Evolutionary conservation across 1,140 invertebrate genomes (phyloP).

Genomic region (Matsumurasca onukii): DNA sequence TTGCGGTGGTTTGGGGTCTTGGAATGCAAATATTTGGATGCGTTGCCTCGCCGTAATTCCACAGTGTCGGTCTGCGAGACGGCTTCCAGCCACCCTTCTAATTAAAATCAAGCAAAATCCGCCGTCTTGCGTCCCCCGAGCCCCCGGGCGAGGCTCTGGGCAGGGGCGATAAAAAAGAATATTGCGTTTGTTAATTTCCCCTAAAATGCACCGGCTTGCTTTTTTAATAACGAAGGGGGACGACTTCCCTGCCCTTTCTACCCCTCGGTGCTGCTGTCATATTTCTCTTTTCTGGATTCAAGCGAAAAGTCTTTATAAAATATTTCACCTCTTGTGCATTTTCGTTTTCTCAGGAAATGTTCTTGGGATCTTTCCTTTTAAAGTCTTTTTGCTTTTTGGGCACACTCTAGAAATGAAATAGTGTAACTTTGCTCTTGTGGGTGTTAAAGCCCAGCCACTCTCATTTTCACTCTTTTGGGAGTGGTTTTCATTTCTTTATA

Average conservation of each 20-base stretch:
- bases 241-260: conserved; percentile 12
- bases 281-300: no score
- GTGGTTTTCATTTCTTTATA: no score
- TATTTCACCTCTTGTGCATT: no score
- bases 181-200: conserved; percentile 27
- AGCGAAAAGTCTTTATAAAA: no score
- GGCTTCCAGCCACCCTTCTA: conserved; percentile 3
- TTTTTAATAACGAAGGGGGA: conserved; percentile 20
- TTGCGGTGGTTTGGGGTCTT: neutral
- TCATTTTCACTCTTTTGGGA: no score
- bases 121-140: neutral
- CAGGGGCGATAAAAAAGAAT: conserved; percentile 24
- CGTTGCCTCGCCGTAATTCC: neutral
- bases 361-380: no score
- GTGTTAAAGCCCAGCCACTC: no score
- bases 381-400: no score
- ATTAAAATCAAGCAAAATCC: conserved; percentile 18
- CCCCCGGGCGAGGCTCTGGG: conserved; percentile 11
- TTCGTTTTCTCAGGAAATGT: no score
- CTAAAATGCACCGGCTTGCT: conserved; percentile 25
- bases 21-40: conserved; percentile 25
- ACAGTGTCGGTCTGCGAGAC: neutral
- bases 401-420: no score
- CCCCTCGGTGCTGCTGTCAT: neutral
- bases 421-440: no score